These are phyloP conservation scores for Drosophila triauraria DNA, from an alignment of 1,140 invertebrate species.

Conservation along the genomic window DNA sequence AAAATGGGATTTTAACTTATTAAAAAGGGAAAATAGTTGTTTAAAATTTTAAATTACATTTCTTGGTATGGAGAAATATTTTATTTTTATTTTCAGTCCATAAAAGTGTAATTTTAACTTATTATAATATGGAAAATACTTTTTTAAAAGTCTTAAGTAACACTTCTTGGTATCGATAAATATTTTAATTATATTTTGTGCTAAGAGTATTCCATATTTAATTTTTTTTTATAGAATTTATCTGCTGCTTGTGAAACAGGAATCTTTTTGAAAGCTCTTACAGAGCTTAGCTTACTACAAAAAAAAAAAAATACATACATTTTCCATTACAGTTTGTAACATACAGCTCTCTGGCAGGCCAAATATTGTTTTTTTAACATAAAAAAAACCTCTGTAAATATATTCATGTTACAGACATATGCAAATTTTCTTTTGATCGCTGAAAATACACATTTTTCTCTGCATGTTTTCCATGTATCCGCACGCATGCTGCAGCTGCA, in stretches of 20 bases:
- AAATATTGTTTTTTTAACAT: neutral
- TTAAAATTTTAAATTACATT: neutral
- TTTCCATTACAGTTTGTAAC: neutral
- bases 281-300: neutral
- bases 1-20: too few relatives aligned
- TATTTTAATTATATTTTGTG: too few relatives aligned
- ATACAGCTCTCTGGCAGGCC: too few relatives aligned
- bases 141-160: neutral
- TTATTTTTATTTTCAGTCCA: too few relatives aligned
- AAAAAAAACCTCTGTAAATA: neutral
- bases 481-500: constrained; percentile 32
- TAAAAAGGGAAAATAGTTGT: neutral
- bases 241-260: neutral
- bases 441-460: neutral
- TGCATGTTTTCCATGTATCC: neutral
- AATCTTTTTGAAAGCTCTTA: too few relatives aligned
- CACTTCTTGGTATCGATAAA: neutral
- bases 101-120: too few relatives aligned
- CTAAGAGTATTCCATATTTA: too few relatives aligned
- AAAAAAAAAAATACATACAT: neutral
- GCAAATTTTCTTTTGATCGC: neutral
- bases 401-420: neutral
- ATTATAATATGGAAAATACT: neutral
- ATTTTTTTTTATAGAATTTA: too few relatives aligned
- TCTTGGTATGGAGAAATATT: neutral